Evolutionary conservation across 2,797 vertebrate species (phyloP).

Genomic region (Pseudochirops corinnae): DNA sequence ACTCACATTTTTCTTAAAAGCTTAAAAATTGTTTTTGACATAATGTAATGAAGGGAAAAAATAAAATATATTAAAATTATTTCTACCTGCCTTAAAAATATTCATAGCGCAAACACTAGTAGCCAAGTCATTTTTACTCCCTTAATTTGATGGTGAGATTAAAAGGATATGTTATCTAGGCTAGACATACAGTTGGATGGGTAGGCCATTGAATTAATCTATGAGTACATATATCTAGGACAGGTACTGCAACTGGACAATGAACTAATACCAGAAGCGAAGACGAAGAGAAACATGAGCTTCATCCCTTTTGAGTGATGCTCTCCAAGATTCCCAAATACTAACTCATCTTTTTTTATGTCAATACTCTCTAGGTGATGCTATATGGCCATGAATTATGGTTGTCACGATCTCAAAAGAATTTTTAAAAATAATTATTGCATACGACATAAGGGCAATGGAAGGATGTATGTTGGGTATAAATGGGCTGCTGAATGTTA

Average conservation of each 20-base stretch:
- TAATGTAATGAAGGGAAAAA: background rate
- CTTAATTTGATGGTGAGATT: background rate
- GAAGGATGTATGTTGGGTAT: background rate
- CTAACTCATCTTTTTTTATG: background rate
- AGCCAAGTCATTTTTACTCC: background rate
- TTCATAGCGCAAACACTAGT: background rate
- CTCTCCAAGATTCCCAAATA: background rate
- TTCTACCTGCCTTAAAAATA: background rate
- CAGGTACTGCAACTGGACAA: background rate
- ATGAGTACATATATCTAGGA: background rate
- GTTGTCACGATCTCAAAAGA: background rate
- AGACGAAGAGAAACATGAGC: background rate
- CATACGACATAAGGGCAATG: background rate
- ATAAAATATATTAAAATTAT: background rate
- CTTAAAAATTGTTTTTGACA: too few relatives aligned
- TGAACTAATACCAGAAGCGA: background rate
- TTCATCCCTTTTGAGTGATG: background rate
- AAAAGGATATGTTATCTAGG: background rate
- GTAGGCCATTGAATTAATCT: background rate
- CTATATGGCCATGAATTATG: background rate
- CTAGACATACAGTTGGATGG: background rate
- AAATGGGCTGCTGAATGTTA: background rate
- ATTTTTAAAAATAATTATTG: background rate
- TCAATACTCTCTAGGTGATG: background rate
- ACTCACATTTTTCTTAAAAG: background rate